Evolutionary conservation across 2,888 invertebrate genomes (phyloP), one percentile per base, ranked within the genome.

Genomic region (Sturmia bella): DNA sequence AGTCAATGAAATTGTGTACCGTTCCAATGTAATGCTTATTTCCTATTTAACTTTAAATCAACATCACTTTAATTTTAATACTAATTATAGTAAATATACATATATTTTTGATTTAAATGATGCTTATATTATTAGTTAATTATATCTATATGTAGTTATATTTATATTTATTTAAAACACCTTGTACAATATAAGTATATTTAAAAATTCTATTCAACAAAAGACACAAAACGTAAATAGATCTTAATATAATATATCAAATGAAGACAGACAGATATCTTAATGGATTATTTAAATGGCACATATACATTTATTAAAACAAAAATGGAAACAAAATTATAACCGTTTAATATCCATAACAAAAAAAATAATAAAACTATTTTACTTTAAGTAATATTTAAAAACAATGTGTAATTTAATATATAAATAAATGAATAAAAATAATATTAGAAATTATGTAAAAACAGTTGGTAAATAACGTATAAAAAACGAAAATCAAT

Each of bases 391-490:
- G 82, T 61, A 17, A 75, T 32, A 66, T 39, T 19, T 74, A 63
- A 39, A 41, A 52, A 72, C 61, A 73, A 73, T 50, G 57, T 81
- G 77, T 81, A 81, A 77, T 81, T 77, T 27, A 27, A 27, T 68
- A 68, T 50, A 57, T 64, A 57, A 81, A 48, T 63, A 68, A 57
- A 57, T 64, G 56, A 81, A 48, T 63, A 50, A 59, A 59, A 75
- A 77, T 77, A 81, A 64, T 61, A 81, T 74, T 74, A 82, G 70
- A 74, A 73, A 70, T 59, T 70, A 70, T 78, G 70, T 78, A 78
- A 70, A 78, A 82, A 82, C 57, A 74, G 78, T 78, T 78, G 64
- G 59, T 74, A 61, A 82, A 77, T n/a, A 70, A 81, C 73, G 78
- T 74, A 82, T 66, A 82, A 15, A 77, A 56, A 73, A 66, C 7